Conservation (phyloP, 2,113 vertebrate species). For the Strix uralensis region DNA sequence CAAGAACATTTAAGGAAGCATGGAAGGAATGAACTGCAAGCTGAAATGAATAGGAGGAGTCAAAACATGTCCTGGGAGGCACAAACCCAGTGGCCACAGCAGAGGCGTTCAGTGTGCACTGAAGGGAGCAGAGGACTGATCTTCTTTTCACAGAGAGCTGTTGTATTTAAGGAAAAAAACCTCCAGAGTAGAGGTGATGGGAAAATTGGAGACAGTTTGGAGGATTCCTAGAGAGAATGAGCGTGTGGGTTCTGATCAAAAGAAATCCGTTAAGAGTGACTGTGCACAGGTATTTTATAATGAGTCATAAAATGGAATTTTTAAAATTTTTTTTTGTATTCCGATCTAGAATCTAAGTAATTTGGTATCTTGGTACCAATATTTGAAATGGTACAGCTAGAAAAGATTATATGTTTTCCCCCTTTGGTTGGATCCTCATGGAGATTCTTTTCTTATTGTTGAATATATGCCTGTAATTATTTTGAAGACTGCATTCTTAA, state of each 20-base stretch:
- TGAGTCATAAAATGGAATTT: neutral
- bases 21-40: conserved; percentile 17
- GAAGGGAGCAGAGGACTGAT: neutral
- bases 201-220: neutral
- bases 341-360: neutral
- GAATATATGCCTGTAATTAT: neutral
- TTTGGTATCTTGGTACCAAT: neutral
- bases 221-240: neutral
- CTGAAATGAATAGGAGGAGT: conserved; percentile 4
- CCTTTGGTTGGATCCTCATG: neutral
- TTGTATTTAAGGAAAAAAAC: neutral
- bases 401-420: neutral
- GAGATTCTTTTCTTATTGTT: neutral
- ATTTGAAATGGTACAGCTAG: neutral
- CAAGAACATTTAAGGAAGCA: conserved; percentile 34
- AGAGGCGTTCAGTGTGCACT: neutral
- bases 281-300: neutral
- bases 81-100: neutral
- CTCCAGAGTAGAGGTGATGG: neutral
- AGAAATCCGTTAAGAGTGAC: neutral
- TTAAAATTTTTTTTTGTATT: neutral
- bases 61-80: neutral
- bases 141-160: neutral
- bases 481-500: conserved; percentile 16
- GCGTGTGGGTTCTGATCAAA: neutral